Percentiles rank a stretch among this genome's conserved stretches.
phyloP scores from a whole-genome alignment of 2,888 invertebrate species.

The Caenorhabditis sulstoni region DNA sequence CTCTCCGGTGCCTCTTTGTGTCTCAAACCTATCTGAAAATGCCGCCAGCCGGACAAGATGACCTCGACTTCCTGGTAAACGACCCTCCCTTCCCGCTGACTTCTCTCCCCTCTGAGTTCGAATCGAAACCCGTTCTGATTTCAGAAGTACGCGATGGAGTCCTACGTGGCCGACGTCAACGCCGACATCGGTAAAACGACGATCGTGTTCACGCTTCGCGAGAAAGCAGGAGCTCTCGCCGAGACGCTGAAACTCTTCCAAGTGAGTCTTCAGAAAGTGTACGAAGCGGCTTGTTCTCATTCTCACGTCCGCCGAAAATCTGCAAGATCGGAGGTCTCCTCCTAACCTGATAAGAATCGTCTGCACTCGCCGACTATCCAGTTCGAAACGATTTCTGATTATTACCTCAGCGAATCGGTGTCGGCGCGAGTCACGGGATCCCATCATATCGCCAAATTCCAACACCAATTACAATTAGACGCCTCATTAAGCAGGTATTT shows the following conservation, averaged over 20 bases:
- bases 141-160: slow-evolving; percentile 78
- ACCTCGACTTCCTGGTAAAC: slow-evolving; percentile 57
- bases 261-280: too few species aligned
- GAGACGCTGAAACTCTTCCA: slow-evolving; percentile 92
- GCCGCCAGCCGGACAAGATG: slow-evolving; percentile 58
- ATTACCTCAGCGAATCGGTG: slow-evolving; percentile 2
- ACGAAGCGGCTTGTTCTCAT: too few species aligned
- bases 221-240: slow-evolving; percentile 91
- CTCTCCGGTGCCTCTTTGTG: slow-evolving; percentile 27
- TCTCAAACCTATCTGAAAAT: slow-evolving; percentile 36
- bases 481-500: slow-evolving; percentile 42
- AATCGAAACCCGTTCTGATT: slow-evolving; percentile 31
- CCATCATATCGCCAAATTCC: slow-evolving; percentile 43
- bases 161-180: slow-evolving; percentile 79
- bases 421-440: slow-evolving; percentile 38
- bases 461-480: slow-evolving; percentile 33
- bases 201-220: slow-evolving; percentile 90
- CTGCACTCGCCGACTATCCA: slow-evolving; percentile 10
- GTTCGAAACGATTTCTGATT: slow-evolving; percentile 44
- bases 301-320: not conserved
- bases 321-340: not conserved
- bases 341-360: slow-evolving; percentile 38
- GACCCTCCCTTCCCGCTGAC: not conserved
- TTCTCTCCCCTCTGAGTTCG: not conserved
- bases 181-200: slow-evolving; percentile 82